A percentile compares a stretch with the other conserved stretches of the same genome.
Evolutionary conservation across 2,888 invertebrate species (phyloP).

Genomic region (Sabatieria punctata): DNA sequence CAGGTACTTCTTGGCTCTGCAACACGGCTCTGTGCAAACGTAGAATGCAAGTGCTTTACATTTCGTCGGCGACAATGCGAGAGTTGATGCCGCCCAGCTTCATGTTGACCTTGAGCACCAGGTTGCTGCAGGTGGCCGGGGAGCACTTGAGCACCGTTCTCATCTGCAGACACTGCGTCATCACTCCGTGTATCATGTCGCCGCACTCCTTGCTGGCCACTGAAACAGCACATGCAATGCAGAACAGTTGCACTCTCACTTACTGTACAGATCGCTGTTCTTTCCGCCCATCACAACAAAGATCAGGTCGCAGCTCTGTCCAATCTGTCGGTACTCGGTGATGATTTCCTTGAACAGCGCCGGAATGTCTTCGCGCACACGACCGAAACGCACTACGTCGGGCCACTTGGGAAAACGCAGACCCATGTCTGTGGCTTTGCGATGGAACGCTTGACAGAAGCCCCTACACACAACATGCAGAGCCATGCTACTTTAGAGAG

Average conservation of each 20-base stretch:
- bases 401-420: slow-evolving; percentile 23
- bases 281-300: slow-evolving; percentile 20
- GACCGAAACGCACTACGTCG: slow-evolving; percentile 20
- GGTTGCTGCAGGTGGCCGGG: slow-evolving; percentile 40
- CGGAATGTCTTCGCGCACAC: background rate
- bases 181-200: slow-evolving; percentile 21
- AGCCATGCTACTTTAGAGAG: too few relatives aligned
- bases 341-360: slow-evolving; percentile 16
- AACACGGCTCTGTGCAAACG: slow-evolving; percentile 19
- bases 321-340: slow-evolving; percentile 16
- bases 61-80: slow-evolving; percentile 22
- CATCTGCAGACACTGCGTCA: slow-evolving; percentile 33
- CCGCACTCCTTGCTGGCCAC: slow-evolving; percentile 21
- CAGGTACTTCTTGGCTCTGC: slow-evolving; percentile 11
- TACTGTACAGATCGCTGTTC: slow-evolving; percentile 22
- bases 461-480: background rate
- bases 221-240: slow-evolving; percentile 11
- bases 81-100: slow-evolving; percentile 71
- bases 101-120: slow-evolving; percentile 43
- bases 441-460: background rate
- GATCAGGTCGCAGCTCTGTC: slow-evolving; percentile 19
- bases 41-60: background rate
- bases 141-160: slow-evolving; percentile 30
- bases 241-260: background rate
- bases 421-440: slow-evolving; percentile 20